These are phyloP conservation scores for Ornithoptera priamus DNA, from an alignment of 2,888 invertebrate species.

Conservation along the genomic window DNA sequence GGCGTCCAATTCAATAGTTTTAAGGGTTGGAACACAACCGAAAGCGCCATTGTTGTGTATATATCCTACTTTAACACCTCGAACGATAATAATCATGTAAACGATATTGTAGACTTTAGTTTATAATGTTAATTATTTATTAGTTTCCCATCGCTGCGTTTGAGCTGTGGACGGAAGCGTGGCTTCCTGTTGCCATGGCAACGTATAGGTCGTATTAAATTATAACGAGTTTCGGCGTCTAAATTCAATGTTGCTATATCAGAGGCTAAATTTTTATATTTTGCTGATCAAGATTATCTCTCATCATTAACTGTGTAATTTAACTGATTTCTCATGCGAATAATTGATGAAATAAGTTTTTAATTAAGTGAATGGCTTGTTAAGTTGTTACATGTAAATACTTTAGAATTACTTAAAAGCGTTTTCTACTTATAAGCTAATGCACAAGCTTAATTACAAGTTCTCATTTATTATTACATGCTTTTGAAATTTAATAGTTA, in stretches of 20 bases:
- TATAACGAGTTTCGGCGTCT: not conserved
- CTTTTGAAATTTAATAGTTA: too few species aligned
- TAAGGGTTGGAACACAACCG: not conserved
- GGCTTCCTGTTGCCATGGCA: not conserved
- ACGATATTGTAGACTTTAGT: not conserved
- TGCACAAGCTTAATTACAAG: too few species aligned
- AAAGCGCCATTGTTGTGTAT: not conserved
- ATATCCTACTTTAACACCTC: not conserved
- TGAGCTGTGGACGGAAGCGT: not conserved
- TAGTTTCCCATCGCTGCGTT: not conserved
- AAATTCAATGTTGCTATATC: constrained; percentile 20
- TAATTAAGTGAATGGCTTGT: too few species aligned
- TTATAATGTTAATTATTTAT: not conserved
- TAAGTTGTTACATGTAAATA: too few species aligned
- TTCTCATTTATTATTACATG: too few species aligned
- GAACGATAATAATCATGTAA: not conserved
- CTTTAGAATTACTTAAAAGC: too few species aligned
- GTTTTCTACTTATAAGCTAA: too few species aligned
- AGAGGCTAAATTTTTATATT: constrained; percentile 24
- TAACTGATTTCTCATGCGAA: too few species aligned
- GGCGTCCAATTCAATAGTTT: too few species aligned
- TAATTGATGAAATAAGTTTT: too few species aligned
- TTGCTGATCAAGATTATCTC: constrained; percentile 7
- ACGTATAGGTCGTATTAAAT: too few species aligned
- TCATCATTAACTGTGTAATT: not conserved